phyloP scores from a whole-genome alignment of 2,888 invertebrate species.

The Slavum lentiscoides region DNA sequence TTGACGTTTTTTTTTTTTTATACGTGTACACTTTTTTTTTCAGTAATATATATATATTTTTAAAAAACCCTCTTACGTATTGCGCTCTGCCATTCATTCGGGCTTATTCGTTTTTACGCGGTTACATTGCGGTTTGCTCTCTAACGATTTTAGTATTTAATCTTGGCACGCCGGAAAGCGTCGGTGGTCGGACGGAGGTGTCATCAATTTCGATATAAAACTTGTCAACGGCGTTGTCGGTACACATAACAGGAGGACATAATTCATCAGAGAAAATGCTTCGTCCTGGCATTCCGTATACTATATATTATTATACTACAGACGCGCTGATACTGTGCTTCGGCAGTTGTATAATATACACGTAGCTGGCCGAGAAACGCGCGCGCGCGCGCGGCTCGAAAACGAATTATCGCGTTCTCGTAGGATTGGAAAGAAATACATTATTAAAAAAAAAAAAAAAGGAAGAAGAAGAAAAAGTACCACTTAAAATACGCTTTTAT shows the following conservation, averaged over 20 bases:
- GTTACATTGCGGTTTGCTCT: conserved; percentile 40
- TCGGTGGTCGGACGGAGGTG: conserved; percentile 13
- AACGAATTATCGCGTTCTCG: conserved; percentile 44
- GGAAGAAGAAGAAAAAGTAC: background rate
- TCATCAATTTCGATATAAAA: conserved; percentile 53
- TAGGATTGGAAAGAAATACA: conserved; percentile 14
- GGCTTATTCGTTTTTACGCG: conserved; percentile 19
- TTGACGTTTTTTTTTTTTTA: too few relatives aligned
- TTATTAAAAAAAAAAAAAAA: conserved; percentile 26
- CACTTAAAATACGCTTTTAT: conserved; percentile 34
- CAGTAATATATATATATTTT: background rate
- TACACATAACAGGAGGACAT: conserved; percentile 24
- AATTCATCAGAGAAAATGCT: conserved; percentile 47
- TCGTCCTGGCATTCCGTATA: background rate
- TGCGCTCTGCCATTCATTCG: background rate
- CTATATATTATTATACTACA: background rate
- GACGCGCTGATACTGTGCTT: background rate
- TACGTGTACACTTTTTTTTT: too few relatives aligned
- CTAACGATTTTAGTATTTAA: conserved; percentile 52
- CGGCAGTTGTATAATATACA: background rate
- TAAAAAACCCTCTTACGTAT: background rate
- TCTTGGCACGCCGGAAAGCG: conserved; percentile 30
- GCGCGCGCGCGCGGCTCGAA: too few relatives aligned
- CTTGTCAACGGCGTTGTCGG: conserved; percentile 43
- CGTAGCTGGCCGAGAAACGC: conserved; percentile 7